phyloP scores from a whole-genome alignment of 2,797 vertebrate genomes.

The Girardinus metallicus region DNA sequence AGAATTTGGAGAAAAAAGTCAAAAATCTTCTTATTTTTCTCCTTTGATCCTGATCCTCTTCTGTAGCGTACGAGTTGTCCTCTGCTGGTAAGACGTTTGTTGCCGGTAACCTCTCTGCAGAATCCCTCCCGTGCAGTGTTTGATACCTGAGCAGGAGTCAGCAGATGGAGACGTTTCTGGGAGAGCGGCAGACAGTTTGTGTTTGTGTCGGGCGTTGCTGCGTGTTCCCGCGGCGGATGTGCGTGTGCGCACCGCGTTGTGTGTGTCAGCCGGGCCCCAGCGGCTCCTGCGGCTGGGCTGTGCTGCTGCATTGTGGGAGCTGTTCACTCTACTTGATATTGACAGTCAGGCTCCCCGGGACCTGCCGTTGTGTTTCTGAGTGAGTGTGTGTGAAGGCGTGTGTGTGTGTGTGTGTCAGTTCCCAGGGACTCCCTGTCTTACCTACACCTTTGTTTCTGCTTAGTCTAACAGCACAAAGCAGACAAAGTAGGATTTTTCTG shows the following conservation, averaged over 20 bases:
- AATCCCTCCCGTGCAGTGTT: neutral
- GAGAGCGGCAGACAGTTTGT: slow-evolving; percentile 28
- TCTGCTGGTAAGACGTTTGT: slow-evolving; percentile 1
- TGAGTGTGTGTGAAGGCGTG: slow-evolving; percentile 23
- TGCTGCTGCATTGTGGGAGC: slow-evolving; percentile 78
- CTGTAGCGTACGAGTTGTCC: neutral
- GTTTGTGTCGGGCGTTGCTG: slow-evolving; percentile 34
- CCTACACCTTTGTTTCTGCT: slow-evolving; percentile 82
- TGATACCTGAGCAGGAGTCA: slow-evolving; percentile 22
- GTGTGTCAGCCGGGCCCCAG: slow-evolving; percentile 67
- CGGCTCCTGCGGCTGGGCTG: slow-evolving; percentile 71
- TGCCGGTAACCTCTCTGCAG: neutral
- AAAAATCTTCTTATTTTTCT: neutral
- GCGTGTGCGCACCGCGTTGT: slow-evolving; percentile 44
- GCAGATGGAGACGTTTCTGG: slow-evolving; percentile 43
- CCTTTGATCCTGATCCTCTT: no score
- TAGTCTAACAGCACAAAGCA: slow-evolving; percentile 76
- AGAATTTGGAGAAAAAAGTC: neutral
- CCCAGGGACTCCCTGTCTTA: slow-evolving; percentile 76
- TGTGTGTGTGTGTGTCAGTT: slow-evolving; percentile 47
- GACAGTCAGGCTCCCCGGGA: slow-evolving; percentile 77
- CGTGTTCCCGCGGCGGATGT: slow-evolving; percentile 25
- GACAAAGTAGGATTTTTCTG: slow-evolving; percentile 62
- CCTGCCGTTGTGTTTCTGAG: slow-evolving; percentile 57
- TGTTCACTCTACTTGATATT: slow-evolving; percentile 80